Evolutionary conservation across 2,797 vertebrate genomes (phyloP).

Genomic region (Erethizon dorsatum): DNA sequence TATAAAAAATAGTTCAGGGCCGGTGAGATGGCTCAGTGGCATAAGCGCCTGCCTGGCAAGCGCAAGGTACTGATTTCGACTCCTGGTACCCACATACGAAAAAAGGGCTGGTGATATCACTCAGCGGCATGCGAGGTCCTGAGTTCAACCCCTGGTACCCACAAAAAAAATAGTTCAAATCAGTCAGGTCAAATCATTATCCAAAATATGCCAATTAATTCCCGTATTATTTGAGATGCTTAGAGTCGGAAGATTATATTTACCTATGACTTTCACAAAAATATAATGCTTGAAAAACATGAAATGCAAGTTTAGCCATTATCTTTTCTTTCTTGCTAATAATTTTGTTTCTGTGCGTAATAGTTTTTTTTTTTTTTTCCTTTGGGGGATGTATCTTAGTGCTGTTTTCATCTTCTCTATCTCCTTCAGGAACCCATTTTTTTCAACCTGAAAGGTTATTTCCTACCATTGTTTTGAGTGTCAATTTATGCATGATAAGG

Average conservation of each 20-base stretch:
- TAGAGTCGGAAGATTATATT: constrained; percentile 35
- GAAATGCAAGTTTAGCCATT: constrained; percentile 50
- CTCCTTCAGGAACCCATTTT: constrained; percentile 67
- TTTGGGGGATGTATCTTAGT: constrained; percentile 70
- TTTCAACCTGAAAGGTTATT: constrained; percentile 55
- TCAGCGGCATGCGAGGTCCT: too few species aligned
- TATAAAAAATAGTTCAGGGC: background rate
- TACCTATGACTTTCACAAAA: background rate
- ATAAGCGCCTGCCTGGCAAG: too few species aligned
- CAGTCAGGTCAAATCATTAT: background rate
- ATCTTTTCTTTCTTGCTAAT: constrained; percentile 74
- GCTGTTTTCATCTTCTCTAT: constrained; percentile 71
- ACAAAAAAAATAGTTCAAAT: background rate
- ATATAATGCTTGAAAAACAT: constrained; percentile 43
- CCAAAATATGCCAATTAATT: background rate
- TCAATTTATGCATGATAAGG: constrained; percentile 30
- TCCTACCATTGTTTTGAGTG: constrained; percentile 20
- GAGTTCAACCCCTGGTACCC: too few species aligned
- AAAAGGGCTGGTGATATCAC: too few species aligned
- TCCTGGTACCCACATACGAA: too few species aligned
- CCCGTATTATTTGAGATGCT: constrained; percentile 44
- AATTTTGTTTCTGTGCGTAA: constrained; percentile 59
- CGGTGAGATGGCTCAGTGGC: too few species aligned
- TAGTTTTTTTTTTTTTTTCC: constrained; percentile 47
- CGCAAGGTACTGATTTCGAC: too few species aligned